phyloP scores from a whole-genome alignment of 1,140 invertebrate genomes.

The Branchinecta lynchi region DNA sequence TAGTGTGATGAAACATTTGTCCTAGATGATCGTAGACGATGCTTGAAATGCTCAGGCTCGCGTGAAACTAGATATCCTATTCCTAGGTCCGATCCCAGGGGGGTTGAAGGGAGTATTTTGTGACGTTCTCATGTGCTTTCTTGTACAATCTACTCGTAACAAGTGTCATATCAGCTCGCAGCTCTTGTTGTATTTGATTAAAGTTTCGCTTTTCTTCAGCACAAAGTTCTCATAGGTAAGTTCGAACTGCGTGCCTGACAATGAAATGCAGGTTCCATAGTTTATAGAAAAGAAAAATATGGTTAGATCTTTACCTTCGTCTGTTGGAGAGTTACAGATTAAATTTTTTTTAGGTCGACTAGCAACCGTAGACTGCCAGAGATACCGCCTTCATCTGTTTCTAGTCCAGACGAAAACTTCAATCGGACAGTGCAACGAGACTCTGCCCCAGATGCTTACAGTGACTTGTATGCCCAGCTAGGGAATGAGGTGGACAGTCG shows the following conservation, averaged over 20 bases:
- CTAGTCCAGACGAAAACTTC: background rate
- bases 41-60: no score
- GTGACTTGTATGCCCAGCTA: background rate
- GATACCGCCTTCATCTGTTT: background rate
- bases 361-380: background rate
- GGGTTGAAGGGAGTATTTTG: no score
- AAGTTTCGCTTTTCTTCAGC: background rate
- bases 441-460: background rate
- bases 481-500: background rate
- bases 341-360: background rate
- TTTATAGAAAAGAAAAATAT: background rate
- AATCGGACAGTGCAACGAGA: background rate
- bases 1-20: no score
- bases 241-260: background rate
- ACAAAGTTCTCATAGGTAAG: background rate
- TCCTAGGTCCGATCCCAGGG: no score
- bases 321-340: background rate
- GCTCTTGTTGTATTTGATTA: background rate
- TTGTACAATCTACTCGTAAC: no score
- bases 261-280: background rate
- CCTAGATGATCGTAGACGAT: no score
- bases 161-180: background rate
- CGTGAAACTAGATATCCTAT: no score
- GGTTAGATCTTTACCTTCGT: background rate
- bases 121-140: no score